Percentiles rank a stretch among this genome's conserved stretches.
phyloP scores from a whole-genome alignment of 2,113 vertebrate genomes.

The Trogon surrucura region DNA sequence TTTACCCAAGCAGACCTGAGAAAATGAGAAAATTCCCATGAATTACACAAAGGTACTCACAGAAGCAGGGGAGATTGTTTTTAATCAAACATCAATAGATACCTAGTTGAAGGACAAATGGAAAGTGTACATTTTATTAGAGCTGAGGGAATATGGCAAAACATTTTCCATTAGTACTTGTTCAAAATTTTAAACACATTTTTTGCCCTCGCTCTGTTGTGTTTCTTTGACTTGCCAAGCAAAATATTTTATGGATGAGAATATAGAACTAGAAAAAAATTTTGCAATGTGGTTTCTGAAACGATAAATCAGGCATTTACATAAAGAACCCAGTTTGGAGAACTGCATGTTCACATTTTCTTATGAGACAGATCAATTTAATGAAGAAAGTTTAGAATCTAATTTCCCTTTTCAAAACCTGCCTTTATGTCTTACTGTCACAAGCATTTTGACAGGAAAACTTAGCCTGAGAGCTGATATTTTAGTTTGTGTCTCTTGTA shows the following conservation, averaged over 20 bases:
- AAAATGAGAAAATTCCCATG: constrained; percentile 66
- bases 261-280: background rate
- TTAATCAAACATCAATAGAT: constrained; percentile 68
- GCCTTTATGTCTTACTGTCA: background rate
- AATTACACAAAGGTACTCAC: constrained; percentile 47
- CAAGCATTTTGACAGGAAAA: background rate
- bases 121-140: constrained; percentile 44
- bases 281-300: background rate
- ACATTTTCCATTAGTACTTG: constrained; percentile 33
- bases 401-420: background rate
- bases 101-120: constrained; percentile 47
- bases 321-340: background rate
- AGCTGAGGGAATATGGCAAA: constrained; percentile 34
- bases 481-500: background rate
- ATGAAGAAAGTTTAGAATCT: background rate
- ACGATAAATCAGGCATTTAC: background rate
- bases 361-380: background rate
- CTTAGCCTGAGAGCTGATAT: background rate
- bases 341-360: background rate
- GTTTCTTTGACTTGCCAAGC: background rate
- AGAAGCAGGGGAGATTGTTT: constrained; percentile 22
- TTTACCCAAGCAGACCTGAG: constrained; percentile 49
- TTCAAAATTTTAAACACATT: constrained; percentile 49
- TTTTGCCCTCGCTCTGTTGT: background rate
- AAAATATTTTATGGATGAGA: background rate